These are phyloP conservation scores for Cynopterus brachyotis DNA, from an alignment of 2,113 vertebrate species.

Conservation along the genomic window DNA sequence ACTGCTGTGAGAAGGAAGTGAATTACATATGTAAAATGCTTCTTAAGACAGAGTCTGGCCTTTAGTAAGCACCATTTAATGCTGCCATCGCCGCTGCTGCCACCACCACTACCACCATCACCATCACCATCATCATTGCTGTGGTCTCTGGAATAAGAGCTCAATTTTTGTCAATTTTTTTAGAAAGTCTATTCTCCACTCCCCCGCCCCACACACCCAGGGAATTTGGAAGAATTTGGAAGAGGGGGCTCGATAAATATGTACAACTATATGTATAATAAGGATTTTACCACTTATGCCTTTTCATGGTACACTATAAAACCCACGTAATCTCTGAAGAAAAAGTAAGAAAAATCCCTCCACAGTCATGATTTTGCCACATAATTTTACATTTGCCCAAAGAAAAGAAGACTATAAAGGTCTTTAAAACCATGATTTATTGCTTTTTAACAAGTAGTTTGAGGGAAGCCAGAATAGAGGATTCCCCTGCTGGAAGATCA, in stretches of 20 bases:
- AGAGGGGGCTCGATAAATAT: not conserved
- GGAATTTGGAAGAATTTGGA: not conserved
- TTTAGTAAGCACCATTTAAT: not conserved
- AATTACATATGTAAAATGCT: not conserved
- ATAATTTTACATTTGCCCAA: not conserved
- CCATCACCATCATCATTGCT: not conserved
- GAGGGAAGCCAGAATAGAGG: not conserved
- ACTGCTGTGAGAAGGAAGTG: not conserved
- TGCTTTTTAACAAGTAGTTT: slow-evolving; percentile 41
- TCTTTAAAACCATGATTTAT: not conserved
- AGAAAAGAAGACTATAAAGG: not conserved
- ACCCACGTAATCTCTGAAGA: not conserved
- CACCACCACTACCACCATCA: too few species aligned
- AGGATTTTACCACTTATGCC: not conserved
- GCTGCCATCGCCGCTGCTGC: too few species aligned
- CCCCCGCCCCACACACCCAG: not conserved
- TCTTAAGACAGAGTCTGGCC: not conserved
- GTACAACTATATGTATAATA: not conserved
- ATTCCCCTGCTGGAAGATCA: not conserved
- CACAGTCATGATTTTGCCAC: not conserved
- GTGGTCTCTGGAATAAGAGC: not conserved
- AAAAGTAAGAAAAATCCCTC: not conserved
- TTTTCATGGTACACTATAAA: not conserved
- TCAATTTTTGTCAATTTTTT: too few species aligned
- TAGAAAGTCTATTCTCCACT: not conserved